A percentile compares a stretch with the other conserved stretches of the same genome.
These are phyloP conservation scores for Sicus ferrugineus DNA, from an alignment of 2,888 invertebrate species.

Conservation along the genomic window DNA sequence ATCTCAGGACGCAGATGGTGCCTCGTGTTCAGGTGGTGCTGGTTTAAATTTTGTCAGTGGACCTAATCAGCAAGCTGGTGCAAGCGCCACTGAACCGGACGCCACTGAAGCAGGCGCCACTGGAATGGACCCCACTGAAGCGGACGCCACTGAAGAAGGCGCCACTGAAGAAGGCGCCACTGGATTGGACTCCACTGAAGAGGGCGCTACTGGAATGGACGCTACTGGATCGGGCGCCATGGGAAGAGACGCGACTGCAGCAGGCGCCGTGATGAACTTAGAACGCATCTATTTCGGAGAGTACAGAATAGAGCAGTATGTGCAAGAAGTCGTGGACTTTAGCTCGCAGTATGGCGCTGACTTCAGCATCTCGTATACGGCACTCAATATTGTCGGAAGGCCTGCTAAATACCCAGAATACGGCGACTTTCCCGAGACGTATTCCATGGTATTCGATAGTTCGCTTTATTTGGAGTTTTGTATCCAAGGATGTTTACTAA, in stretches of 20 bases:
- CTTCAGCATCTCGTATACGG: conserved; percentile 87
- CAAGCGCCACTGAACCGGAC: too few species aligned
- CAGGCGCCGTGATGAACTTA: conserved; percentile 37
- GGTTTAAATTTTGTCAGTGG: conserved; percentile 48
- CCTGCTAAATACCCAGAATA: conserved; percentile 87
- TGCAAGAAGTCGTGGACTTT: conserved; percentile 79
- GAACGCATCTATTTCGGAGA: conserved; percentile 43
- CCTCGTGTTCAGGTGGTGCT: conserved; percentile 44
- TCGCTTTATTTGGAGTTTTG: not conserved
- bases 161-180: too few species aligned
- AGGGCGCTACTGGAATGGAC: too few species aligned
- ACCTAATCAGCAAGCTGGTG: conserved; percentile 38
- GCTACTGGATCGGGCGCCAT: too few species aligned
- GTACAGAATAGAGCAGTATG: conserved; percentile 75
- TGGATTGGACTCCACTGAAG: conserved; percentile 34
- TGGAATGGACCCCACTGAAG: too few species aligned
- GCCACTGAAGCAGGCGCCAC: conserved; percentile 33
- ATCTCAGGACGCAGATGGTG: not conserved
- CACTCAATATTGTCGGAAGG: conserved; percentile 84
- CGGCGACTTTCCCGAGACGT: conserved; percentile 90
- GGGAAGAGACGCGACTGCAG: conserved; percentile 35
- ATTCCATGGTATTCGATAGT: conserved; percentile 75
- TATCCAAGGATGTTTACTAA: conserved; percentile 1
- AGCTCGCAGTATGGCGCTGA: conserved; percentile 91
- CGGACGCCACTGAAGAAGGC: conserved; percentile 34